Evolutionary conservation across 2,797 vertebrate genomes (phyloP), one percentile per base, ranked within the genome.

Genomic region (Sardinella longiceps): DNA sequence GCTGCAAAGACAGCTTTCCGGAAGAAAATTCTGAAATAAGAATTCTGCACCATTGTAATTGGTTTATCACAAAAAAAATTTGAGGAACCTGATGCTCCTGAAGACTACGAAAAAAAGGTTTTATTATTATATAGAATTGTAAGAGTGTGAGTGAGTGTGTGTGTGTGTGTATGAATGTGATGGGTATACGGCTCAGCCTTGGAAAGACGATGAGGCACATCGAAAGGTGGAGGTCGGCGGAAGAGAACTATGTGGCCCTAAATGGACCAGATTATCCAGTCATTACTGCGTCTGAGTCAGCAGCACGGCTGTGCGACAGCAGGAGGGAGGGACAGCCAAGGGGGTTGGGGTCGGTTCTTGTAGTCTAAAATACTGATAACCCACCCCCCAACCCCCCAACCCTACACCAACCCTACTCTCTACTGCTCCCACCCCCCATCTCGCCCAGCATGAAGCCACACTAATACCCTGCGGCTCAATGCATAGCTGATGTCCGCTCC

Each of bases 261-360:
- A 94, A 92, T 89, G 91, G 90, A 84, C 50, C 50, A 88, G 91
- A 93, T 94, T 94, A 93, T 77, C 90, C 90, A 91, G 90, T 91
- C 91, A 92, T 94, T 94, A 91, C 84, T 80, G 83, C 23, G 84
- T 89, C 89, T 88, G 91, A 93, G 90, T 91, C 90, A 91, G 92
- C 87, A 89, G 92, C 87, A 89, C 81, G 89, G 86, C 83, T 80
- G 84, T 20, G 58, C 86, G 89, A 86, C 88, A 88, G 81, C 56
- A 6, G 56, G n/a, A n/a, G 30, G 14, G 30, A 5, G 15, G 33
- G 15, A 6, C 60, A 10, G 60, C 25, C 25, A 33, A 39, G 66
- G 66, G 37, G 46, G 46, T 48, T 48, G 46, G 46, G 46, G 46
- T 48, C 6, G 46, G 46, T 48, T 1, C 2, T 1, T 48, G 46